phyloP scores from a whole-genome alignment of 2,888 invertebrate genomes.

The Synanthedon tipuliformis region DNA sequence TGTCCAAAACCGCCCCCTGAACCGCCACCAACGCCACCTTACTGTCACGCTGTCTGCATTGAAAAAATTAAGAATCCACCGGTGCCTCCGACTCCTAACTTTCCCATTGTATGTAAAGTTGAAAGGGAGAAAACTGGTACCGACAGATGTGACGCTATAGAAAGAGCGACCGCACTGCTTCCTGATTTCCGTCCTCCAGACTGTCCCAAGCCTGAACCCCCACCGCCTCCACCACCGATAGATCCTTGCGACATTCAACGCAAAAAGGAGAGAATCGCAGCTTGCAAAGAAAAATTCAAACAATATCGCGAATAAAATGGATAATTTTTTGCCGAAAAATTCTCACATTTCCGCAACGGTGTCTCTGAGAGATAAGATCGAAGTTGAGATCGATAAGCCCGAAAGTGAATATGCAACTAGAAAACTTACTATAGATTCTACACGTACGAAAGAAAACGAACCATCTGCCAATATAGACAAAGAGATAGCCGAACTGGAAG shows the following conservation, averaged over 20 bases:
- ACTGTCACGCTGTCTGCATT: constrained; percentile 33
- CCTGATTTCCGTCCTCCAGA: constrained; percentile 25
- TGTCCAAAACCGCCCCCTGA: constrained; percentile 25
- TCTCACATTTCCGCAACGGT: constrained; percentile 11
- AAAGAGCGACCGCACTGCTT: constrained; percentile 13
- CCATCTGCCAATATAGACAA: constrained; percentile 23
- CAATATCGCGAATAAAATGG: constrained; percentile 34
- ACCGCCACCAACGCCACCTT: constrained; percentile 18
- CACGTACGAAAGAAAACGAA: constrained; percentile 7
- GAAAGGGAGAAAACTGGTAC: constrained; percentile 21
- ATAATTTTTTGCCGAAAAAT: constrained; percentile 7
- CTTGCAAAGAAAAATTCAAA: constrained; percentile 33
- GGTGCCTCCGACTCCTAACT: constrained; percentile 7
- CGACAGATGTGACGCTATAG: constrained; percentile 30
- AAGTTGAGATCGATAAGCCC: constrained; percentile 11
- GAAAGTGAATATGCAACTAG: constrained; percentile 15
- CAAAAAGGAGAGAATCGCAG: constrained; percentile 15
- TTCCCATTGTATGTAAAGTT: constrained; percentile 24
- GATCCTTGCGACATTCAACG: constrained; percentile 32
- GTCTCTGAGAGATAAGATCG: constrained; percentile 19
- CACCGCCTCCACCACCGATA: constrained; percentile 24
- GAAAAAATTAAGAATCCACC: constrained; percentile 41
- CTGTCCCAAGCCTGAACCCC: constrained; percentile 23
- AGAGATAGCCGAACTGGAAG: constrained; percentile 35
- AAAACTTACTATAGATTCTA: constrained; percentile 15